Evolutionary conservation across 2,888 invertebrate species (phyloP), one percentile per base, ranked within the genome.

Genomic region (Patella depressa): DNA sequence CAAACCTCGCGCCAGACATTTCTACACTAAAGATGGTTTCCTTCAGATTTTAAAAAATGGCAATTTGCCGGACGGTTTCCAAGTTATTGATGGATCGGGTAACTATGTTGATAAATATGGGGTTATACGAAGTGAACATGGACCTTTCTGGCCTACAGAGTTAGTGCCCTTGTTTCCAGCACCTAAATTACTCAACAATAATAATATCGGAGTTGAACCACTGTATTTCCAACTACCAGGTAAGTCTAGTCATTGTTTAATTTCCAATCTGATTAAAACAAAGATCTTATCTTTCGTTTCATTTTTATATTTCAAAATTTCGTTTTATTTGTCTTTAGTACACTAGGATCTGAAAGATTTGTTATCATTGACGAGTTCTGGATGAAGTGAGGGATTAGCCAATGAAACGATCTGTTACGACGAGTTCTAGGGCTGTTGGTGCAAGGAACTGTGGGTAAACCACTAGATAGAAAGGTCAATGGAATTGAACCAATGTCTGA

Each of bases 111-210:
- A 91, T 81, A 85, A 85, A 77, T 89, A 86, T 78, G 91, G 91
- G 45, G 86, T 91, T 53, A 73, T 89, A 19, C 81, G 90, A 11
- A 86, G 86, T 79, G 81, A 84, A 57, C 85, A 90, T 77, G 91
- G 91, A 45, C 91, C 91, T 2, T 91, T 91, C 81, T 91, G 91
- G 91, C 91, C 91, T 0, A 78, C 81, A 17, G 90, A 91, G 72
- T 87, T 85, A 78, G 87, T 88, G 3, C 91, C 91, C 0, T 78
- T 90, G 17, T 88, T 86, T 81, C 87, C 90, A 2, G 84, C 90
- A 0, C 91, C 90, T 0, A 83, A 83, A 57, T 89, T 89, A 79
- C 59, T 74, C 53, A 3, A 12, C 1, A 65, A 24, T n/a, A 65
- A 65, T 14, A 65, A 19, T 65, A 11, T 65, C 1, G 65, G 65